A percentile compares a stretch with the other conserved stretches of the same genome.
Evolutionary conservation across 2,113 vertebrate genomes (phyloP).

Genomic region (Alligator sinensis): DNA sequence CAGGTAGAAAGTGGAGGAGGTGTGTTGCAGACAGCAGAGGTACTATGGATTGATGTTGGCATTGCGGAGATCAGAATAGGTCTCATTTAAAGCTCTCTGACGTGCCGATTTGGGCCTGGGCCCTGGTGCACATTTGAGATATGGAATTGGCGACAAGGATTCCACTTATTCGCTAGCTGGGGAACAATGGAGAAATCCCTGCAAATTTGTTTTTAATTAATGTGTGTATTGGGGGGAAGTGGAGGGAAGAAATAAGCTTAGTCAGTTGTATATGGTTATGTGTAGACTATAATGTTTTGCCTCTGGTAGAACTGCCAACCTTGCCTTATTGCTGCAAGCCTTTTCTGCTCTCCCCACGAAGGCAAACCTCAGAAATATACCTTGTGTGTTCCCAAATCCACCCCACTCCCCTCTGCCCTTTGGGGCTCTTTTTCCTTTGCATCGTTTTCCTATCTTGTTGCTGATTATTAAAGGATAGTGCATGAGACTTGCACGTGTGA

Average conservation of each 20-base stretch:
- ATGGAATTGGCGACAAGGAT: constrained; percentile 32
- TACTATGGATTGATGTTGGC: background rate
- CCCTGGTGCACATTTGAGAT: background rate
- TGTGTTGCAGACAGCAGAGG: background rate
- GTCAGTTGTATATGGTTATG: background rate
- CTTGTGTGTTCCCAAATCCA: background rate
- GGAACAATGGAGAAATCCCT: background rate
- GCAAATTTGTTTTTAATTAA: background rate
- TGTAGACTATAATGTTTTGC: background rate
- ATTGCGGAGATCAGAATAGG: background rate
- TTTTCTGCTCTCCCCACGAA: constrained; percentile 46
- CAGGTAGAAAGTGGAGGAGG: background rate
- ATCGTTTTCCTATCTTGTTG: constrained; percentile 1
- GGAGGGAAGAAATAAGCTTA: constrained; percentile 60
- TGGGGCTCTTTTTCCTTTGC: constrained; percentile 2
- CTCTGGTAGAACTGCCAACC: constrained; percentile 7
- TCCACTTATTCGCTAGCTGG: background rate
- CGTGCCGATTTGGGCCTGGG: background rate
- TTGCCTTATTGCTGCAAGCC: constrained; percentile 45
- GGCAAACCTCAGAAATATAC: constrained; percentile 57
- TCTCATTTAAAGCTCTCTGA: background rate
- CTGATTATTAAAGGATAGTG: constrained; percentile 11
- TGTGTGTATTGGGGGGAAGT: background rate
- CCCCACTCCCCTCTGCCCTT: constrained; percentile 28
- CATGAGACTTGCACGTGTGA: background rate